These are phyloP conservation scores for Laticauda laticaudata DNA, from an alignment of 2,113 vertebrate genomes.

Conservation along the genomic window DNA sequence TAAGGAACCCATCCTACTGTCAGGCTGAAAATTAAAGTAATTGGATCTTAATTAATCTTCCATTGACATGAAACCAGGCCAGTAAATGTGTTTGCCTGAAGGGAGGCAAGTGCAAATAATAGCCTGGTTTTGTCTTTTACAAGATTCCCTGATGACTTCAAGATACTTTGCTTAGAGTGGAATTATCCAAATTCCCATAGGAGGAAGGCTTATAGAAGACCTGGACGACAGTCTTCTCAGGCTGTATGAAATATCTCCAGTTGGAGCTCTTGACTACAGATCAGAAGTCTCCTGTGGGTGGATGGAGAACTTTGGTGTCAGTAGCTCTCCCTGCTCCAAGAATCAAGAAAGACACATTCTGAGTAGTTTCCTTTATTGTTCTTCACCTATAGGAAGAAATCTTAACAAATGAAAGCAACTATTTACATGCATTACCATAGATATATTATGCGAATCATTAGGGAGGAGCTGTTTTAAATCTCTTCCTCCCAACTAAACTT, in stretches of 20 bases:
- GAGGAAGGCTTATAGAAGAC: neutral
- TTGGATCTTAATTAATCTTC: neutral
- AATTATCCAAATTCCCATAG: neutral
- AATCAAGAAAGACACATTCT: neutral
- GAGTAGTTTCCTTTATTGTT: neutral
- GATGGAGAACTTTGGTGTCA: neutral
- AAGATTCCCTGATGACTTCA: neutral
- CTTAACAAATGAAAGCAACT: neutral
- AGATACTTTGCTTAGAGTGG: neutral
- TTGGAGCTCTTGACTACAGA: neutral
- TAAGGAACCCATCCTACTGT: neutral
- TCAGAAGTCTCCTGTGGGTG: neutral
- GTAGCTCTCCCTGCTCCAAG: neutral
- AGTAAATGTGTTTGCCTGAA: neutral
- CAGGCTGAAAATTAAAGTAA: neutral
- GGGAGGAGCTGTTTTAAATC: neutral
- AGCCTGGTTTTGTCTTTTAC: neutral
- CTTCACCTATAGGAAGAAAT: neutral
- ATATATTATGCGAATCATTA: neutral
- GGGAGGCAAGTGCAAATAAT: neutral
- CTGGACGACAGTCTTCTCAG: neutral
- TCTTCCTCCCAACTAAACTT: neutral
- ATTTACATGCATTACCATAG: neutral
- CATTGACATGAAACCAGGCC: too few relatives aligned
- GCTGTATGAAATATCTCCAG: neutral